These are phyloP conservation scores for Paraplagusia blochii DNA, from an alignment of 2,113 vertebrate species.

Conservation along the genomic window DNA sequence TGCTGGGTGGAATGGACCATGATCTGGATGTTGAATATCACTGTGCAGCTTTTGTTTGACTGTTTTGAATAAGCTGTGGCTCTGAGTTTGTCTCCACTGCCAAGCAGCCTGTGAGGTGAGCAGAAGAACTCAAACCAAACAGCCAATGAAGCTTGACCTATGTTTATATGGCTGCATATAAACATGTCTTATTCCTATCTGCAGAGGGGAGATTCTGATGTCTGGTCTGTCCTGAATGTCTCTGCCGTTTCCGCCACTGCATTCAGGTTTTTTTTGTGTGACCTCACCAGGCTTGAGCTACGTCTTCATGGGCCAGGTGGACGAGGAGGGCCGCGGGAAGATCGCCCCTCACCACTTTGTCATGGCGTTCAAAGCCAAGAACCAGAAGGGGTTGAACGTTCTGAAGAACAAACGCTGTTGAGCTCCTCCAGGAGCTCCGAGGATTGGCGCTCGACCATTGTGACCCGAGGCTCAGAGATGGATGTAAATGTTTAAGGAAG, in stretches of 20 bases:
- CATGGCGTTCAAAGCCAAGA: conserved; percentile 91
- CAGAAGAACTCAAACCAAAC: conserved; percentile 60
- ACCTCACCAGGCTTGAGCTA: conserved; percentile 90
- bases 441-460: conserved; percentile 2
- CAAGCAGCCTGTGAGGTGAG: conserved; percentile 53
- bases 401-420: conserved; percentile 90
- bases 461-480: conserved; percentile 13
- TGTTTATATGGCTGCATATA: conserved; percentile 58
- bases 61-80: conserved; percentile 52
- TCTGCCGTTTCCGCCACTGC: conserved; percentile 75
- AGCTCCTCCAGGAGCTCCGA: conserved; percentile 29
- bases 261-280: conserved; percentile 79
- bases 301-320: conserved; percentile 94
- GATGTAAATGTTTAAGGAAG: conserved; percentile 31
- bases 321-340: conserved; percentile 88
- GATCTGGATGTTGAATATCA: conserved; percentile 18
- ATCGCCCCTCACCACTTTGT: conserved; percentile 89
- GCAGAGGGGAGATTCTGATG: conserved; percentile 57
- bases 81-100: conserved; percentile 63
- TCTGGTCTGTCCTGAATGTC: conserved; percentile 72
- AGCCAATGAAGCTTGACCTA: conserved; percentile 28
- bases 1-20: background rate
- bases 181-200: conserved; percentile 50
- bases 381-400: conserved; percentile 85
- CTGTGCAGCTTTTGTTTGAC: conserved; percentile 17